These are phyloP conservation scores for Sphenodon punctatus DNA, from an alignment of 2,797 vertebrate species.

Conservation along the genomic window DNA sequence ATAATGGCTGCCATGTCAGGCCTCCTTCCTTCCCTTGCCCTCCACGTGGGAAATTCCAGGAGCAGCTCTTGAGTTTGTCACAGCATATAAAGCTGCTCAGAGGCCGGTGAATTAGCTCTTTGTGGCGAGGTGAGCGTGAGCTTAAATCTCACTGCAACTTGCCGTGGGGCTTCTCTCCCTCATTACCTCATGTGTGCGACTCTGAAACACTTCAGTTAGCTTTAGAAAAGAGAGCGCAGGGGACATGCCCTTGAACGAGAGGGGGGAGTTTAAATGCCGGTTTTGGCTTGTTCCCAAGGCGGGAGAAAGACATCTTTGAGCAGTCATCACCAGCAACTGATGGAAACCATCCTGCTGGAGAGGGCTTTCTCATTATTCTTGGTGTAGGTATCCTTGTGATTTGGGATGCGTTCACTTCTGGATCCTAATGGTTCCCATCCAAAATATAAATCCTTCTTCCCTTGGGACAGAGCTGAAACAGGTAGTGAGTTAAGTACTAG, in stretches of 20 bases:
- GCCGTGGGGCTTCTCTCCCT: background rate
- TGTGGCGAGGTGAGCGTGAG: background rate
- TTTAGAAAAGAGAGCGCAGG: no score
- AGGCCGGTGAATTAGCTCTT: background rate
- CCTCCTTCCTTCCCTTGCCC: fast-evolving
- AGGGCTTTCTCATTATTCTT: background rate
- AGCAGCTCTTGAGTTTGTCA: background rate
- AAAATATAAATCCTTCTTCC: background rate
- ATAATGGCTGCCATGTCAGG: background rate
- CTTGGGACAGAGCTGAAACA: no score
- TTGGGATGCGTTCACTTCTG: background rate
- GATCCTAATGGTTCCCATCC: background rate
- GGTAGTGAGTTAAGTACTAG: no score
- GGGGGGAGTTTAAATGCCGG: background rate
- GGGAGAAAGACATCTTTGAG: background rate
- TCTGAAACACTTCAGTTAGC: fast-evolving
- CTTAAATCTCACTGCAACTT: background rate
- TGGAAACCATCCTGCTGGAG: background rate
- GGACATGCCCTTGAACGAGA: background rate
- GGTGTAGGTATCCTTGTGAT: background rate
- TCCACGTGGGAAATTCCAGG: background rate
- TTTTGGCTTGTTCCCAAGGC: background rate
- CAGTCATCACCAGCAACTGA: background rate
- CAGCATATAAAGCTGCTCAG: background rate
- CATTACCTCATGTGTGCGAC: fast-evolving